Evolutionary conservation across 2,113 vertebrate genomes (phyloP).

Genomic region (Charadrius vociferus): DNA sequence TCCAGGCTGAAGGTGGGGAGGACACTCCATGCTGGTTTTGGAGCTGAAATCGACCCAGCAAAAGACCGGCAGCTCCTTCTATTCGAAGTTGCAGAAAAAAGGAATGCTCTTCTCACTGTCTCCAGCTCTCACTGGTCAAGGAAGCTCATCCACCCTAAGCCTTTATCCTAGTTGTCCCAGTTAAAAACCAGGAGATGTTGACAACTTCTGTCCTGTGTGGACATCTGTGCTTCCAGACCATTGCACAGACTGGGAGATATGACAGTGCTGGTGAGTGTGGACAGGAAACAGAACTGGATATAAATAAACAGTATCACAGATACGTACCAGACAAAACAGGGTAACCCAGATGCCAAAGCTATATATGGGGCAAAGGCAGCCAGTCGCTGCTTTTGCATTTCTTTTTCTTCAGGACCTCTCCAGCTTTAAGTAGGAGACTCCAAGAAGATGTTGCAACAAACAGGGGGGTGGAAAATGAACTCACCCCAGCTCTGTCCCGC

Average conservation of each 20-base stretch:
- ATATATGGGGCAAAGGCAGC: not conserved
- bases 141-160: not conserved
- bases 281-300: not conserved
- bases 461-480: not conserved
- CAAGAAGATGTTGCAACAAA: not conserved
- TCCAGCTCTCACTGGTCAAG: not conserved
- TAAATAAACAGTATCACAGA: not conserved
- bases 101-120: not conserved
- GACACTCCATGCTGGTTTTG: not conserved
- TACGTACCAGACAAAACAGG: not conserved
- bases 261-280: not conserved
- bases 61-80: not conserved
- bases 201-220: not conserved
- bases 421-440: not conserved
- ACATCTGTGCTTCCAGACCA: not conserved
- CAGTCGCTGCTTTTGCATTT: not conserved
- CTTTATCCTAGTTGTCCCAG: not conserved
- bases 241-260: not conserved
- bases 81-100: fast-evolving
- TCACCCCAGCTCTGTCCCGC: not conserved
- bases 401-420: not conserved
- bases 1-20: not conserved
- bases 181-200: not conserved
- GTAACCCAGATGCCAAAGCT: not conserved
- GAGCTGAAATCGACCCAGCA: not conserved